Evolutionary conservation across 2,797 vertebrate genomes (phyloP).

Genomic region (Eospalax fontanierii): DNA sequence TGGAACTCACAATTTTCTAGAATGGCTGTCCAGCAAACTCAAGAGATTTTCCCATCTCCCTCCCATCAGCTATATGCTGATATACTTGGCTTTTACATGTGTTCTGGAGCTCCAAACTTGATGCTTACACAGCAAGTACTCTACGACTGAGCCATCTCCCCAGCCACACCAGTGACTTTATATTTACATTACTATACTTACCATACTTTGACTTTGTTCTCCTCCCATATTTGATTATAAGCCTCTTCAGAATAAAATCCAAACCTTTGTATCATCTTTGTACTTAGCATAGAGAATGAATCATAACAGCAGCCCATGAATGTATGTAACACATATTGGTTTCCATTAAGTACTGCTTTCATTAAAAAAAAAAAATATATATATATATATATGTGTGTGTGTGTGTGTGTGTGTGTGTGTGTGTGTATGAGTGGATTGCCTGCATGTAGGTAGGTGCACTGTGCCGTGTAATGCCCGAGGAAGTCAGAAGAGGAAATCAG

Average conservation of each 20-base stretch:
- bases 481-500: too few species aligned
- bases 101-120: neutral
- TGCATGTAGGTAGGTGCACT: too few species aligned
- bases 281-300: neutral
- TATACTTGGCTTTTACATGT: neutral
- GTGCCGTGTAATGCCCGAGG: too few species aligned
- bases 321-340: neutral
- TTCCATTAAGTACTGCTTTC: neutral
- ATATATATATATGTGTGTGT: too few species aligned
- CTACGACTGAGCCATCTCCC: neutral
- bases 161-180: neutral
- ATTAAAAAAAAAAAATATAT: too few species aligned
- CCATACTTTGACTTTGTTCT: neutral
- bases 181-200: neutral
- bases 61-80: neutral
- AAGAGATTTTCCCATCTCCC: neutral
- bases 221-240: neutral
- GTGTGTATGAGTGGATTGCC: too few species aligned
- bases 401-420: too few species aligned
- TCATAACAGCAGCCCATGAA: neutral
- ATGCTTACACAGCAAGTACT: neutral
- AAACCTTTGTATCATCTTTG: constrained; percentile 1
- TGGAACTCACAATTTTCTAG: neutral
- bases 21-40: neutral
- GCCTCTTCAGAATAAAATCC: neutral